Evolutionary conservation across 1,140 invertebrate genomes (phyloP), one percentile per base, ranked within the genome.

Genomic region (Drosophila nikananu): DNA sequence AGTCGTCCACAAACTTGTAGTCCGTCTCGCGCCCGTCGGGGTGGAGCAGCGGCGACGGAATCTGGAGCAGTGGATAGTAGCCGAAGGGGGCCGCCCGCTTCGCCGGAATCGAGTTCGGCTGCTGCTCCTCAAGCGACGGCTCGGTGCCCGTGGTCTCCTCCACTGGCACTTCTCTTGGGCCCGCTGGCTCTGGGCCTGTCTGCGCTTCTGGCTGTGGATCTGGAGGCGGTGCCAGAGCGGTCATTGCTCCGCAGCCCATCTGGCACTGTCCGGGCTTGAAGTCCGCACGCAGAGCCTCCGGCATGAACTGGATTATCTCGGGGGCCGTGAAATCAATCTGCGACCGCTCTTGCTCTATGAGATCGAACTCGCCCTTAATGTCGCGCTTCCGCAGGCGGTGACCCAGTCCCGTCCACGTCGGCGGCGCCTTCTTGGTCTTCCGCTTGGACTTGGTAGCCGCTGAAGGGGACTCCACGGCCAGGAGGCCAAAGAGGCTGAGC

Each of bases 241-340:
- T 72, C 25, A 72, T 77, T 6, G 68, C 60, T 0, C 80, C 68
- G 42, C 91, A 91, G 41, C 83, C 86, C 59, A 71, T 77, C 13
- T 90, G 83, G 39, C 91, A 92, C 48, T 83, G 87, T 8, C 80
- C 78, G 9, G 78, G 82, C 46, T 87, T 91, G 9, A 90, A 92
- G 46, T 79, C 66, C 5, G 91, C 86, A 65, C 74, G 78, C 17
- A 92, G 71, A 3, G 91, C 80, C 68, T 92, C 91, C 23, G 91
- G 91, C 91, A 92, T 92, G 15, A 61, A 92, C 64, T 92, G 91
- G 63, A 92, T 89, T 19, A 92, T 92, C 67, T 92, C 91, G 7
- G 91, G 91, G 0, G 83, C 80, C 2, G 83, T 92, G 8, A 92
- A 58, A 63, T 92, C 91, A 7, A 79, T 72, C 9, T 90, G 72